These are phyloP conservation scores for Pristionchus japonicus DNA, from an alignment of 2,888 invertebrate species.

Conservation along the genomic window DNA sequence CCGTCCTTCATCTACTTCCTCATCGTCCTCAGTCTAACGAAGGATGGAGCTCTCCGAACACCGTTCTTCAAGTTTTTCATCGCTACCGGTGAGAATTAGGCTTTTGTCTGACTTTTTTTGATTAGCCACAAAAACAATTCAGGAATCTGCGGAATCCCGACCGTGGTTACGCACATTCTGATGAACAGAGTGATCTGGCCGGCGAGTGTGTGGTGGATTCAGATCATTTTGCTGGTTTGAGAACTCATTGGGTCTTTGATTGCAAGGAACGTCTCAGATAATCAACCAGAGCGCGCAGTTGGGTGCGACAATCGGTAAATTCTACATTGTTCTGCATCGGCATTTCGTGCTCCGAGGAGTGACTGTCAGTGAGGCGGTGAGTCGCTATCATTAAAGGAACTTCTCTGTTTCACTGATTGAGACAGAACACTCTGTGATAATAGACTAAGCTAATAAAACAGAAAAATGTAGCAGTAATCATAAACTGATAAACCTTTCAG, in stretches of 20 bases:
- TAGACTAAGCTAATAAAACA: no score
- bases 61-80: not conserved
- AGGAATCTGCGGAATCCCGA: constrained; percentile 8
- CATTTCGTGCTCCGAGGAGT: not conserved
- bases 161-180: not conserved
- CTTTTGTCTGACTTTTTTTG: not conserved
- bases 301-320: not conserved
- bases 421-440: no score
- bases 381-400: not conserved
- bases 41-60: not conserved
- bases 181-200: constrained; percentile 2
- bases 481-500: not conserved
- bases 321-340: not conserved
- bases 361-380: not conserved
- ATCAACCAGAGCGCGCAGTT: not conserved
- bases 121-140: not conserved
- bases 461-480: no score
- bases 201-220: not conserved
- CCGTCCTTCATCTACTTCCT: not conserved
- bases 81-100: not conserved
- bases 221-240: not conserved
- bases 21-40: not conserved
- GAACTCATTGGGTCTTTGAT: not conserved
- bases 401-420: no score
- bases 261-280: not conserved